These are phyloP conservation scores for Graphium colonna DNA, from an alignment of 2,888 invertebrate genomes.

Conservation along the genomic window DNA sequence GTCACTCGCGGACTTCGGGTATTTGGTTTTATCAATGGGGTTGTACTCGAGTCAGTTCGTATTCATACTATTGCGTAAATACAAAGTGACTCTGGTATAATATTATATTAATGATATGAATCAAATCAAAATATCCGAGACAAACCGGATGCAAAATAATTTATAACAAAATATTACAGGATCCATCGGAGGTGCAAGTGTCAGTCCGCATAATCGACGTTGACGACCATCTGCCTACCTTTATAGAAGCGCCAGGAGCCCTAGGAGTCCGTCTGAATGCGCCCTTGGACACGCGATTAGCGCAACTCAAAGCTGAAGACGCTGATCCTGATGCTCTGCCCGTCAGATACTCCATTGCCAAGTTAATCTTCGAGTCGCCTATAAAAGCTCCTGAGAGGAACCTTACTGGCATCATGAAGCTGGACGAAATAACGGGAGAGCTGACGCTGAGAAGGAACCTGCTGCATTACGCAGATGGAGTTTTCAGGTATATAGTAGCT, in stretches of 20 bases:
- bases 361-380: slow-evolving; percentile 78
- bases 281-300: slow-evolving; percentile 85
- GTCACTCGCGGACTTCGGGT: no score
- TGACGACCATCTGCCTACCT: slow-evolving; percentile 85
- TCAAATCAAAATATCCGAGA: no score
- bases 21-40: no score
- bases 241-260: slow-evolving; percentile 48
- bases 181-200: slow-evolving; percentile 84
- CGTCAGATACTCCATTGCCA: slow-evolving; percentile 82
- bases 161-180: no score
- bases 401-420: slow-evolving; percentile 76
- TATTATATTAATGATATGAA: no score
- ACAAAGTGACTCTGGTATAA: no score
- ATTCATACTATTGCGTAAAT: no score
- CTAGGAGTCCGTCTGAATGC: slow-evolving; percentile 87
- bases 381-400: slow-evolving; percentile 65
- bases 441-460: slow-evolving; percentile 84
- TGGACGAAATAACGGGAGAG: slow-evolving; percentile 86
- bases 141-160: no score
- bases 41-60: no score
- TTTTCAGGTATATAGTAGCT: slow-evolving; percentile 72
- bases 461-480: slow-evolving; percentile 83
- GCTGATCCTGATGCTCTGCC: slow-evolving; percentile 83
- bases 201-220: slow-evolving; percentile 83
- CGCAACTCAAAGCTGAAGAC: slow-evolving; percentile 84